Evolutionary conservation across 2,113 vertebrate species (phyloP), one percentile per base, ranked within the genome.

Genomic region (Rhodinocichla rosea): DNA sequence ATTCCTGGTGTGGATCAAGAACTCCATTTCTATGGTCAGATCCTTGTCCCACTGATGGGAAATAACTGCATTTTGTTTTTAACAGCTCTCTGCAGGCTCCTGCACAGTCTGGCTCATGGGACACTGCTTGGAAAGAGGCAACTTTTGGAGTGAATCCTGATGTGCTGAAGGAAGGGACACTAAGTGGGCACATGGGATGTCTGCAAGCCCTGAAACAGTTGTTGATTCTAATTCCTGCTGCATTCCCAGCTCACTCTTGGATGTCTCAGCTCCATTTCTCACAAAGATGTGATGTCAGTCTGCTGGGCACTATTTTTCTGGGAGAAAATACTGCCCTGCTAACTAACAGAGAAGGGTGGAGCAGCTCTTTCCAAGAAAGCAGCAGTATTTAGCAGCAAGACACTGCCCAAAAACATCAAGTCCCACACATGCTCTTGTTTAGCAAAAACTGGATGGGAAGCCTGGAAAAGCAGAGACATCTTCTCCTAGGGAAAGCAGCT

Each of bases 351-450:
- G 78, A 86, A 19, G 82, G 92, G 59, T 88, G 90, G 89, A 77
- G 59, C 67, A 37, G 82, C 68, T 94, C 92, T 90, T 92, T 91
- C 79, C 92, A 91, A 70, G 93, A 95, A 95, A 88, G 90, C 84
- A 83, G 87, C 63, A 21, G 87, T 63, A 52, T 69, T 85, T 20
- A 87, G 65, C 67, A 91, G 75, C 0, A 8, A 87, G 74, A 69
- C 84, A 56, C 79, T 92, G 87, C 92, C 93, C 85, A 37, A 49
- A 82, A 87, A 27, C 86, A 62, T 15, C 57, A 74, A 90, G 85
- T 71, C 47, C 33, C 93, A 92, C 94, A 96, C 71, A 86, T 90
- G 82, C 71, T 96, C 83, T 70, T 68, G 83, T 59, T 96, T 93
- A 96, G 73, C 60, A 52, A 59, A 69, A 92, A 47, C 3, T 89